A percentile compares a stretch with the other conserved stretches of the same genome.
These are phyloP conservation scores for Amiota communis DNA, from an alignment of 2,888 invertebrate genomes.

Conservation along the genomic window DNA sequence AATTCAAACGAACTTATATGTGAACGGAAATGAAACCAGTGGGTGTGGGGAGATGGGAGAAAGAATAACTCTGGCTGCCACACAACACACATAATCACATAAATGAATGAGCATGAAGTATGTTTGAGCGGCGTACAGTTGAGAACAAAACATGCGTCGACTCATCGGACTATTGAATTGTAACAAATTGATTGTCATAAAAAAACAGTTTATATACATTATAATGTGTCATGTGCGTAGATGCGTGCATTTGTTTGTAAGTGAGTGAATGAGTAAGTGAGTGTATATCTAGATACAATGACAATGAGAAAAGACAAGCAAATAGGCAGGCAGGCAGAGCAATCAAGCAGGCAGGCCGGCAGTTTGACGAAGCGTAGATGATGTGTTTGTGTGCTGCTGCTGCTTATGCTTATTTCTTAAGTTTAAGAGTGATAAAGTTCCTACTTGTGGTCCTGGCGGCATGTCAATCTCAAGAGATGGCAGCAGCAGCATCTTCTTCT, in stretches of 20 bases:
- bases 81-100: conserved; percentile 56
- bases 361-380: conserved; percentile 9
- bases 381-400: conserved; percentile 28
- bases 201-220: conserved; percentile 68
- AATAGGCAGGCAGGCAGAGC: neutral
- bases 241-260: conserved; percentile 17
- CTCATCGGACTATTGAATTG: conserved; percentile 64
- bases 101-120: conserved; percentile 57
- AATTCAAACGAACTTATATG: conserved; percentile 53
- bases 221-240: conserved; percentile 59
- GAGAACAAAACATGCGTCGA: conserved; percentile 46
- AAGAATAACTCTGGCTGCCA: too few relatives aligned
- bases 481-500: neutral
- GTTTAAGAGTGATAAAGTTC: conserved; percentile 33
- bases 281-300: conserved; percentile 32
- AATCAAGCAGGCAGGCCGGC: neutral
- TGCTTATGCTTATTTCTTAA: conserved; percentile 20
- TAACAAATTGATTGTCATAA: conserved; percentile 72
- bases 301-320: conserved; percentile 49
- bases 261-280: conserved; percentile 60
- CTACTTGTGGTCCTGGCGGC: conserved; percentile 1
- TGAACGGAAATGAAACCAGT: conserved; percentile 30
- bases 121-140: conserved; percentile 12
- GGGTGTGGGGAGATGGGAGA: conserved; percentile 38
- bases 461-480: too few relatives aligned